Evolutionary conservation across 1,140 invertebrate genomes (phyloP), one percentile per base, ranked within the genome.

Genomic region (Neuroterus valhalla): DNA sequence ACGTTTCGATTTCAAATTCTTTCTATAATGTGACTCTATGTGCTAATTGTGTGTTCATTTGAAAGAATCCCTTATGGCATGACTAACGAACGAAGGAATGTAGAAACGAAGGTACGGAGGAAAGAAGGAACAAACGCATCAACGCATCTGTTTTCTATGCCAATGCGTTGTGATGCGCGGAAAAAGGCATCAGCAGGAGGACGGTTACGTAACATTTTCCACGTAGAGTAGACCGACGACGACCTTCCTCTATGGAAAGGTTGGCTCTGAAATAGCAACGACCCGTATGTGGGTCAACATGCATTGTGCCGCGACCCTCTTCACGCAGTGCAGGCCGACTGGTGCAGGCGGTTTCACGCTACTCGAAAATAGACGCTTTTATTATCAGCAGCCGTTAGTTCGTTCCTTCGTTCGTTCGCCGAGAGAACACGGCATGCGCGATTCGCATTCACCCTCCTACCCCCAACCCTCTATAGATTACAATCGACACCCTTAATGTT

Each of bases 261-360:
- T 89, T 89, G 86, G 86, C 89, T 89, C 89, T 89, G 88, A 90
- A 89, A 89, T 90, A 89, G 88, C 86, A 90, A 90, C 89, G 89
- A 89, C 89, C 89, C 88, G 88, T 89, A 90, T 89, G 89, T 89
- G 84, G 89, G 89, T 90, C 89, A 90, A 85, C 88, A 84, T 89
- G 88, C 87, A 90, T 88, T 88, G 89, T 88, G 80, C 78, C 85
- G 81, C 87, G 88, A 89, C 88, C 87, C 89, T 89, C 87, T 89
- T 88, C 86, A 78, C 72, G 79, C 77, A 80, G 74, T 74, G 73
- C 73, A 75, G 76, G 62, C 76, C 72, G 76, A 77, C 55, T 62
- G 55, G 52, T 68, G 75, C 17, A 68, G 71, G 44, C 75, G 31
- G 10, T 8, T 8, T 38, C 31, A 38, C 31, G 31, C 31, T 38